Base-by-base conservation (phyloP, 1,140 invertebrate species). In the Stegodyphus dumicola region DNA sequence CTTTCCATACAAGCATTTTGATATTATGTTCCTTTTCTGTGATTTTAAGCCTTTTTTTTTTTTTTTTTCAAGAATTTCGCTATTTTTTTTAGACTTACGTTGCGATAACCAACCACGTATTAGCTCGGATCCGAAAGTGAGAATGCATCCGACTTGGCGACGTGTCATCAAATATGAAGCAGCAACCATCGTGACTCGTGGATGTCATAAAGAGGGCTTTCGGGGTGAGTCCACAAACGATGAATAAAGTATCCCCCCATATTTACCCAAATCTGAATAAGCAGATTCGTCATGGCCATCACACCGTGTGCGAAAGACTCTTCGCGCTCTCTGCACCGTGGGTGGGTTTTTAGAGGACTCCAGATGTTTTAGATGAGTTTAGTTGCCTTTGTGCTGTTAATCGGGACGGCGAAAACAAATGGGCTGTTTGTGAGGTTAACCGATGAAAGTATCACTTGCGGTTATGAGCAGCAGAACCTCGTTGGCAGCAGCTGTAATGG, bases 211-310 rank as follows among this genome's bases (percentile, higher is more conserved):
- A 85, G 77, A 76, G 81, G 56, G 74, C 73, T 70, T 51, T 66
- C 71, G 69, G 18, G 15, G 56, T 74, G 81, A 85, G 74, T 85
- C 74, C 64, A 85, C 81, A 85, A 77, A 77, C 64, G 73, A 85
- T 85, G 81, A 77, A 85, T 85, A 77, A 85, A 85, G 64, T 70
- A 70, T 85, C 18, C 48, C 81, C 65, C 64, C 64, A 60, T 52
- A 76, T 76, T 85, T 85, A 76, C 76, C 81, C 64, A 60, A 76
- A 76, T 85, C 56, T 85, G 81, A 85, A 85, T 85, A 77, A 85
- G 81, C 66, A 85, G 81, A 85, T 85, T 85, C 81, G 81, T 85
- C 81, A 85, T 85, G 73, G 17, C 64, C 65, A 77, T 85, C 81
- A 85, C 73, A 85, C 56, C 7, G 56, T 66, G 56, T 77, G 78